Evolutionary conservation across 2,888 invertebrate genomes (phyloP).

Genomic region (Trissoscelio sp.): DNA sequence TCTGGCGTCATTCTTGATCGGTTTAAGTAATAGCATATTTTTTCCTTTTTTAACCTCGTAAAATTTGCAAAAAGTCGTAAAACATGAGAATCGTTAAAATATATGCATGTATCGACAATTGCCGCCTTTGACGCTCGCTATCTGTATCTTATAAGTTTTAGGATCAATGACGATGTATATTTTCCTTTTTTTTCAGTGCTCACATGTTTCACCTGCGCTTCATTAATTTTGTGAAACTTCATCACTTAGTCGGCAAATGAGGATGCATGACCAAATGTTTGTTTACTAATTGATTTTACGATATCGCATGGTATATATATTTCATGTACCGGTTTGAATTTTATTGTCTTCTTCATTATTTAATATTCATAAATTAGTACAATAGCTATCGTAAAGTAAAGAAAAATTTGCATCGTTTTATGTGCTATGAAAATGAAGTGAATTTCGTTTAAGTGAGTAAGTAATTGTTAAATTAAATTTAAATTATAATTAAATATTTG

Average conservation of each 20-base stretch:
- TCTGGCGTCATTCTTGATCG: slow-evolving; percentile 21
- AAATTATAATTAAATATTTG: too few species aligned
- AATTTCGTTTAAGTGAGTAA: too few species aligned
- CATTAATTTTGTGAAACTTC: slow-evolving; percentile 27
- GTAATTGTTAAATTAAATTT: too few species aligned
- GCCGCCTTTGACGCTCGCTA: slow-evolving; percentile 25
- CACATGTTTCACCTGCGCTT: slow-evolving; percentile 24
- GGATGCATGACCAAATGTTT: background rate
- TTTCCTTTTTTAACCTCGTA: slow-evolving; percentile 20
- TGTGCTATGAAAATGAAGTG: too few species aligned
- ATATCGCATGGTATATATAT: background rate
- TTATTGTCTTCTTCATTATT: background rate
- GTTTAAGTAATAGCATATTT: slow-evolving; percentile 21
- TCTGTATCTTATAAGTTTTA: slow-evolving; percentile 12
- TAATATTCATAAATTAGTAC: slow-evolving; percentile 2
- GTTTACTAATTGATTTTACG: slow-evolving; percentile 31
- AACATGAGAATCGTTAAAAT: slow-evolving; percentile 42
- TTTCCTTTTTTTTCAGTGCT: slow-evolving; percentile 6
- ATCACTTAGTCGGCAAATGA: slow-evolving; percentile 11
- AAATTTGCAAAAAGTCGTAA: too few species aligned
- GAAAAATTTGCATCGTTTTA: background rate
- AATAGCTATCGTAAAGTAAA: background rate
- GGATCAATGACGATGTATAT: slow-evolving; percentile 34
- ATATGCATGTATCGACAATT: slow-evolving; percentile 37
- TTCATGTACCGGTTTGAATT: background rate